Base-by-base conservation (phyloP, 2,888 invertebrate genomes). In the Lamellibrachia satsuma region DNA sequence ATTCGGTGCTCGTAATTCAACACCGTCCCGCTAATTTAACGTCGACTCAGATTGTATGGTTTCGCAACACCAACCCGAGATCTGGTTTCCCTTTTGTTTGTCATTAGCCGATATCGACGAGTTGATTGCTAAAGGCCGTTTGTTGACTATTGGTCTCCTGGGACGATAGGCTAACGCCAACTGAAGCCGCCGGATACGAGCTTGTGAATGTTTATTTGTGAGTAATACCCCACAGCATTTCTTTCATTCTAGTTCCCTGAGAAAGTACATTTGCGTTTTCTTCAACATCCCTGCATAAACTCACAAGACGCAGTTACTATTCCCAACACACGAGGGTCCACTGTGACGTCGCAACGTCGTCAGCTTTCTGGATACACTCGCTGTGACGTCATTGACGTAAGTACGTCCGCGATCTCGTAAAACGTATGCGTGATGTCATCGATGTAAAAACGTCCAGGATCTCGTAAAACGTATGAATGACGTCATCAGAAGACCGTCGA, bases 11-110 rank as follows among this genome's bases (percentile, higher is more conserved):
- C 75, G 75, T 75, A 75, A 75, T 6, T n/a, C 22, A 75, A 75
- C 75, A 75, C 75, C 75, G 75, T 75, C 75, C 75, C 75, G 75
- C 75, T 75, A 75, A 75, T 75, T 75, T 75, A 75, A 75, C 75
- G 75, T 11, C 75, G 75, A 7, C 75, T 75, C 75, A 75, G 3
- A n/a, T 75, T 75, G 15, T 75, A 75, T 75, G 75, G 75, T 75
- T 75, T 75, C 75, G 75, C 22, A 75, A 75, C 75, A 75, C 4
- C 22, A 6, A 75, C 75, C 15, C 75, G 15, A n/a, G n/a, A 6
- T 75, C 75, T 75, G 75, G n/a, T 75, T 75, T 75, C 75, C 22
- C 22, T n/a, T 15, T 75, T 75, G 75, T 11, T 75, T 75, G 75
- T n/a, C 75, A 75, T 75, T 75, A 75, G 22, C 75, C 75, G 75